phyloP scores from a whole-genome alignment of 2,113 vertebrate species.

The Carlito syrichta region DNA sequence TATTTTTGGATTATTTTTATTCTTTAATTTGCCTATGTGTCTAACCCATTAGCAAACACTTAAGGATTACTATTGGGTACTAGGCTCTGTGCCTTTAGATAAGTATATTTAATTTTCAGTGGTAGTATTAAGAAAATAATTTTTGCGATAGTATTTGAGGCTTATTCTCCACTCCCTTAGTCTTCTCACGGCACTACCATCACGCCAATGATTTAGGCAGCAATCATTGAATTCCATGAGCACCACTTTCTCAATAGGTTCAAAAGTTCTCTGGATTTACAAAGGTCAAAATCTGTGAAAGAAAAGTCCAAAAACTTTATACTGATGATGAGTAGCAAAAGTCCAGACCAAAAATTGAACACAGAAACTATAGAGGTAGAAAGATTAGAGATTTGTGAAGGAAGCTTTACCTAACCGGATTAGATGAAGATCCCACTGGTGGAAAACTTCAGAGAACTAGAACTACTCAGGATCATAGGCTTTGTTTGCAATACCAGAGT shows the following conservation, averaged over 20 bases:
- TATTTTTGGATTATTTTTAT: background rate
- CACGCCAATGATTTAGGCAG: background rate
- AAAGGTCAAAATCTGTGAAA: background rate
- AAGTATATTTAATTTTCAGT: background rate
- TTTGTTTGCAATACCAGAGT: background rate
- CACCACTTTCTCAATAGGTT: background rate
- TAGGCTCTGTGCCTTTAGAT: background rate
- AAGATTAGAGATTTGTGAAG: background rate
- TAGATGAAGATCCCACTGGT: background rate
- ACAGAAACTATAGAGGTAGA: background rate
- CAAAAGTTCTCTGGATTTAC: background rate
- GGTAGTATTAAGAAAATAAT: background rate
- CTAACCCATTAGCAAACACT: background rate
- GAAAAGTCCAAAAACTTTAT: background rate
- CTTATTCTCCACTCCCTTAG: background rate
- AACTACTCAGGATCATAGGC: background rate
- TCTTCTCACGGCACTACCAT: background rate
- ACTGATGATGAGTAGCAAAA: background rate
- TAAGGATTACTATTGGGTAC: background rate
- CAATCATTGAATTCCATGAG: background rate
- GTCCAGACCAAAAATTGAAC: background rate
- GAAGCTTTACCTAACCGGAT: background rate
- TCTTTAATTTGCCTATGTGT: background rate
- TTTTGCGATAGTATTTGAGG: background rate
- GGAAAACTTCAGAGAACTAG: background rate